Conservation (phyloP, 2,113 vertebrate species). For the Vidua macroura region DNA sequence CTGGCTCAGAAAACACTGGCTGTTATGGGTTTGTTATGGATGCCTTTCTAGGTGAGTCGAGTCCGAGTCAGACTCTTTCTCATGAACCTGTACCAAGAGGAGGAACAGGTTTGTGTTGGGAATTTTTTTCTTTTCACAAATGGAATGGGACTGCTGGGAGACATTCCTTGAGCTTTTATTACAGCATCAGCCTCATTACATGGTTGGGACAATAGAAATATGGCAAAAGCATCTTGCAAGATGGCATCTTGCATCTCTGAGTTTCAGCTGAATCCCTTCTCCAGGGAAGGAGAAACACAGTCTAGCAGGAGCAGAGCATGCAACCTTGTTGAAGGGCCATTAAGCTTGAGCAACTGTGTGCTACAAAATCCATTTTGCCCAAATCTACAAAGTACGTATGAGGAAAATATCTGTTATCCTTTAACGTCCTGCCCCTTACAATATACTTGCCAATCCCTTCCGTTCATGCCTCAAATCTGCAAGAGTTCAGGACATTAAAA, state of each 20-base stretch:
- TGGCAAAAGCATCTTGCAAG: not conserved
- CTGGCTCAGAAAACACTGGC: not conserved
- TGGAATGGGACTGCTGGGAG: not conserved
- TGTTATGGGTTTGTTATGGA: accelerated
- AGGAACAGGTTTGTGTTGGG: not conserved
- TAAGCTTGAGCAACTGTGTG: not conserved
- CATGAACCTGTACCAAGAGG: not conserved
- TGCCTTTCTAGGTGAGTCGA: accelerated
- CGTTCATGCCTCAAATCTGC: not conserved
- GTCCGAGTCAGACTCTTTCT: not conserved
- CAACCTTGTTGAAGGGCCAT: not conserved
- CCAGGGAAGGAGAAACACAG: not conserved
- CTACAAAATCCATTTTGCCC: not conserved
- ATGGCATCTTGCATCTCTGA: not conserved
- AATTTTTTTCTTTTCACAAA: not conserved
- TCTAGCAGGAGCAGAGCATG: not conserved
- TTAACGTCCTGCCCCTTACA: not conserved
- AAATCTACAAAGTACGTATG: not conserved
- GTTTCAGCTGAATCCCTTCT: not conserved
- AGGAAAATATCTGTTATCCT: not conserved
- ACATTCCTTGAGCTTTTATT: not conserved
- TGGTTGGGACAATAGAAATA: not conserved
- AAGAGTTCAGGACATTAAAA: not conserved
- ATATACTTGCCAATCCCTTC: not conserved
- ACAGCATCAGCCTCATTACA: not conserved